These are phyloP conservation scores for Heterodera schachtii DNA, from an alignment of 1,140 invertebrate genomes.

Conservation along the genomic window DNA sequence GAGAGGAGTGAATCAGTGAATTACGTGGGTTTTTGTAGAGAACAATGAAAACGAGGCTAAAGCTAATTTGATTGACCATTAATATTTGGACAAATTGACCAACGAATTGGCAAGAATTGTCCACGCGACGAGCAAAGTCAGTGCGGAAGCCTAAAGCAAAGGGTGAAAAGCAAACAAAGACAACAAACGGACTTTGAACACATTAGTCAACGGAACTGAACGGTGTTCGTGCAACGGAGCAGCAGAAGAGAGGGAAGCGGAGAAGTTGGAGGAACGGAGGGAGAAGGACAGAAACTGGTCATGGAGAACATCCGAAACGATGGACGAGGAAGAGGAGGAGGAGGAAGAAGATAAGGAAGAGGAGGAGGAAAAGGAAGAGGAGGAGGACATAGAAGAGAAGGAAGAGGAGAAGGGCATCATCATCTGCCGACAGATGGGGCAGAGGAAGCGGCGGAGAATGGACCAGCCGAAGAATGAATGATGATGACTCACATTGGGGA, in stretches of 20 bases:
- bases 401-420: background rate
- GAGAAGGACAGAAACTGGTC: background rate
- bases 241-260: background rate
- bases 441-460: background rate
- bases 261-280: background rate
- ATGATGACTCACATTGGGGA: too few species aligned
- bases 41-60: slow-evolving; percentile 59
- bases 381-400: too few species aligned
- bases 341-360: too few species aligned
- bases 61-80: background rate
- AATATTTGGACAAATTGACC: background rate
- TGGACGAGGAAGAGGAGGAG: background rate
- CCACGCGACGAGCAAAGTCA: slow-evolving; percentile 61
- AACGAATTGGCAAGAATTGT: slow-evolving; percentile 59
- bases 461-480: too few species aligned
- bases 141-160: slow-evolving; percentile 53
- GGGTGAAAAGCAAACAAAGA: slow-evolving; percentile 42
- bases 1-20: background rate
- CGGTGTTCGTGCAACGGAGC: background rate
- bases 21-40: slow-evolving; percentile 64
- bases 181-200: background rate
- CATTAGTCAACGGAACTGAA: background rate
- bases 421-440: background rate
- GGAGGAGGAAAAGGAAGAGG: too few species aligned
- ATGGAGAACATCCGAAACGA: background rate